Percentiles rank a stretch among this genome's conserved stretches.
Evolutionary conservation across 2,888 invertebrate genomes (phyloP).

Genomic region (Eupeodes latifasciatus): DNA sequence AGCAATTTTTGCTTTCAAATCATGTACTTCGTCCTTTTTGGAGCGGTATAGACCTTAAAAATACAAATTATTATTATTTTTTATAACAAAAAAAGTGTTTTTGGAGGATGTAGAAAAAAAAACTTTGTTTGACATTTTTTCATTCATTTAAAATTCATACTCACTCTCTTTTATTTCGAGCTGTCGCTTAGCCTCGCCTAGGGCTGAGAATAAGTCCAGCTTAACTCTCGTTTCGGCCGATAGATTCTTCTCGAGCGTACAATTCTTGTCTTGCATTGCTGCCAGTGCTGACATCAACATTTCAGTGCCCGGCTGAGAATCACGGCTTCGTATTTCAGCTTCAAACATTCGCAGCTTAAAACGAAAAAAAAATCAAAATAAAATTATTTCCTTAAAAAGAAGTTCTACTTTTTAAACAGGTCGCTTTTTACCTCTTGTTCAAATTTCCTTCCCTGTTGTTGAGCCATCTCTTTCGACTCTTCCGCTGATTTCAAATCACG

Average conservation of each 20-base stretch:
- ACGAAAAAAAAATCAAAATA: not conserved
- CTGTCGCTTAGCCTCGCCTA: constrained; percentile 97
- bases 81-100: no score
- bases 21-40: constrained; percentile 96
- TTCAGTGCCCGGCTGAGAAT: constrained; percentile 87
- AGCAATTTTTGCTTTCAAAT: constrained; percentile 94
- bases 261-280: constrained; percentile 95
- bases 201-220: constrained; percentile 97
- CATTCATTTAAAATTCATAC: constrained; percentile 78
- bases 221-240: constrained; percentile 99
- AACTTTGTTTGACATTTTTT: no score
- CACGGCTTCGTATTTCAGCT: constrained; percentile 82
- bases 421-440: constrained; percentile 82
- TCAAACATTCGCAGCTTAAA: constrained; percentile 82
- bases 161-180: constrained; percentile 94
- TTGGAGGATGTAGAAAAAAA: no score
- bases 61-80: not conserved
- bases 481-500: constrained; percentile 88
- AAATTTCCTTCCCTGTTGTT: constrained; percentile 83
- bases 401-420: not conserved
- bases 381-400: not conserved
- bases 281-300: constrained; percentile 91
- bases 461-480: constrained; percentile 86
- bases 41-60: constrained; percentile 90
- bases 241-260: constrained; percentile 95